Evolutionary conservation across 2,113 vertebrate genomes (phyloP).

Genomic region (Platycercus adscitus): DNA sequence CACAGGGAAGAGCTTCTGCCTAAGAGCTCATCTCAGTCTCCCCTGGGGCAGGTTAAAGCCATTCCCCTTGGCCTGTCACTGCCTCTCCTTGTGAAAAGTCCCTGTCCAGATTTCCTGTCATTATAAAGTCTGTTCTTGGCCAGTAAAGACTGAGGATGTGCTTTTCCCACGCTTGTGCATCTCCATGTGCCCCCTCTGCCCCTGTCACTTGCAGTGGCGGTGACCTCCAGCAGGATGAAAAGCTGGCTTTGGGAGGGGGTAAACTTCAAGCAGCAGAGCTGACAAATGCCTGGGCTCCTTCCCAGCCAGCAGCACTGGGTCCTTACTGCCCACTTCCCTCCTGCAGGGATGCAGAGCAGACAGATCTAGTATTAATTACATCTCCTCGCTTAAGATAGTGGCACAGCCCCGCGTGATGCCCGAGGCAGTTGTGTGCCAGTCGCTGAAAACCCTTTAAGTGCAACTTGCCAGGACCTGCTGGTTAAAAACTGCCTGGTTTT

Average conservation of each 20-base stretch:
- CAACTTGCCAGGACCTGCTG: not conserved
- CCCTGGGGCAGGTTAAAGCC: not conserved
- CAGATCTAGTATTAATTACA: not conserved
- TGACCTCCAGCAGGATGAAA: not conserved
- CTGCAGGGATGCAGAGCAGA: not conserved
- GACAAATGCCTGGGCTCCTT: not conserved
- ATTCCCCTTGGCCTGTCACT: not conserved
- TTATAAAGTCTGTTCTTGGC: not conserved
- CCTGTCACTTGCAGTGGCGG: fast-evolving
- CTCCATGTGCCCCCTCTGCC: not conserved
- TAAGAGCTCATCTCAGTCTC: not conserved
- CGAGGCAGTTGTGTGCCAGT: not conserved
- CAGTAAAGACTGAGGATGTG: not conserved
- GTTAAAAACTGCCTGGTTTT: not conserved
- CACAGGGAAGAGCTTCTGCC: not conserved
- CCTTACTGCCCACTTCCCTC: not conserved
- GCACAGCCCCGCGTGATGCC: not conserved
- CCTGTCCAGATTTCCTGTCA: not conserved
- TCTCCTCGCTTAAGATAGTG: not conserved
- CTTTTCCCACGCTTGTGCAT: fast-evolving
- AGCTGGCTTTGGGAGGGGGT: not conserved
- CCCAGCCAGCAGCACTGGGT: not conserved
- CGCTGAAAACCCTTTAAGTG: not conserved
- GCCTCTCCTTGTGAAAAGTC: not conserved
- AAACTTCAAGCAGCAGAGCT: not conserved